Evolutionary conservation across 2,888 invertebrate species (phyloP), one percentile per base, ranked within the genome.

Genomic region (Andricus curvator): DNA sequence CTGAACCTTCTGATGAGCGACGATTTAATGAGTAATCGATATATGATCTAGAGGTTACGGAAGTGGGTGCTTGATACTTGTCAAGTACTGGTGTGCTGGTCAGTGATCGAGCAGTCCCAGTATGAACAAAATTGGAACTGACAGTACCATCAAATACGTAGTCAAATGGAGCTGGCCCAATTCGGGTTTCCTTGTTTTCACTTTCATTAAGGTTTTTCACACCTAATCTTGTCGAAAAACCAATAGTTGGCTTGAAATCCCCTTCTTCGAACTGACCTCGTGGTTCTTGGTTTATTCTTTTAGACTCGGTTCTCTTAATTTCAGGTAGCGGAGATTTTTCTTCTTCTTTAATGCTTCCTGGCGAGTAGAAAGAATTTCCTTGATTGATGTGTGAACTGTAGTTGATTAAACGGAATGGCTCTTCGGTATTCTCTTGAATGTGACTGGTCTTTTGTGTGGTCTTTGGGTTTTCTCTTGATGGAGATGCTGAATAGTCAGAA

Each of bases 101-200:
- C 29, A 74, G 15, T 22, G 74, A 33, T 56, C 37, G 33, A n/a
- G 20, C n/a, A 17, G 62, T 9, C 15, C n/a, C 66, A 15, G 62
- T 77, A 4, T 60, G 3, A 0, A 84, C 70, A 13, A 82, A 79
- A 56, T 86, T 83, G 0, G 86, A 84, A 65, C 86, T 88, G 76
- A 88, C 86, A 0, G 88, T 86, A 17, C 88, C 85, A 29, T 90
- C 92, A 17, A 87, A 87, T 2, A 86, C 84, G 15, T 88, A 88
- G 66, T 92, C 91, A 66, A 91, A 91, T 0, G 91, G 89, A 20
- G 90, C 86, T 0, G 91, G 91, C 88, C 91, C 91, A 8, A 86
- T 79, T 67, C 85, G 86, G 15, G 87, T 17, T 51, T 87, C 87
- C 74, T 90, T 91, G 22, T 77, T 67, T 70, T 90, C 88, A 13